Evolutionary conservation across 2,888 invertebrate species (phyloP).

Genomic region (Pseudococcus jackbeardsleyi): DNA sequence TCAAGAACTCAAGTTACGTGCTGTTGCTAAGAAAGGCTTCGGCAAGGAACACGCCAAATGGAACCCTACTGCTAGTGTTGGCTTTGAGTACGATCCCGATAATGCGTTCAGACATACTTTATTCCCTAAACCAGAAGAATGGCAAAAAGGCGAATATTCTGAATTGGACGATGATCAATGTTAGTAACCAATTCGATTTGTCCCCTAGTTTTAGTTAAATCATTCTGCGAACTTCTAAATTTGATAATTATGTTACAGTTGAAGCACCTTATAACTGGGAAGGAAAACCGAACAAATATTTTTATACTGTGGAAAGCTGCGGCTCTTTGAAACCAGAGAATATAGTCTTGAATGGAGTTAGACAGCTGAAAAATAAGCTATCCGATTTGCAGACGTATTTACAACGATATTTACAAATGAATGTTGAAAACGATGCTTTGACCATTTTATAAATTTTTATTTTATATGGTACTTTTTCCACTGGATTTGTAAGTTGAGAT

Average conservation of each 20-base stretch:
- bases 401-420: slow-evolving; percentile 32
- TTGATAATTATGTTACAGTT: slow-evolving; percentile 71
- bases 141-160: slow-evolving; percentile 98
- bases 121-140: slow-evolving; percentile 96
- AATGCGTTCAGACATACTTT: slow-evolving; percentile 96
- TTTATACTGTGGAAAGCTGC: slow-evolving; percentile 94
- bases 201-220: too few relatives aligned
- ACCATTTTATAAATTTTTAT: slow-evolving; percentile 23
- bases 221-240: slow-evolving; percentile 66
- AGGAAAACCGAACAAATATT: slow-evolving; percentile 97
- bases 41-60: slow-evolving; percentile 99
- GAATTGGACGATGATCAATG: slow-evolving; percentile 92
- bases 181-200: slow-evolving; percentile 70
- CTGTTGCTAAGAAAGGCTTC: slow-evolving; percentile 96
- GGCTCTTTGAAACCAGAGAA: slow-evolving; percentile 96
- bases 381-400: slow-evolving; percentile 87
- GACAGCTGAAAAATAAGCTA: slow-evolving; percentile 93
- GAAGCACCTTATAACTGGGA: slow-evolving; percentile 96
- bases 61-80: slow-evolving; percentile 99
- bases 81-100: slow-evolving; percentile 99
- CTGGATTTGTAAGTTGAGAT: too few relatives aligned
- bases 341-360: slow-evolving; percentile 95
- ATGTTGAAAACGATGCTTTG: slow-evolving; percentile 11
- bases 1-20: slow-evolving; percentile 93
- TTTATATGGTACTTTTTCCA: neutral